These are phyloP conservation scores for Temnothorax ravouxi DNA, from an alignment of 2,888 invertebrate genomes.

Conservation along the genomic window DNA sequence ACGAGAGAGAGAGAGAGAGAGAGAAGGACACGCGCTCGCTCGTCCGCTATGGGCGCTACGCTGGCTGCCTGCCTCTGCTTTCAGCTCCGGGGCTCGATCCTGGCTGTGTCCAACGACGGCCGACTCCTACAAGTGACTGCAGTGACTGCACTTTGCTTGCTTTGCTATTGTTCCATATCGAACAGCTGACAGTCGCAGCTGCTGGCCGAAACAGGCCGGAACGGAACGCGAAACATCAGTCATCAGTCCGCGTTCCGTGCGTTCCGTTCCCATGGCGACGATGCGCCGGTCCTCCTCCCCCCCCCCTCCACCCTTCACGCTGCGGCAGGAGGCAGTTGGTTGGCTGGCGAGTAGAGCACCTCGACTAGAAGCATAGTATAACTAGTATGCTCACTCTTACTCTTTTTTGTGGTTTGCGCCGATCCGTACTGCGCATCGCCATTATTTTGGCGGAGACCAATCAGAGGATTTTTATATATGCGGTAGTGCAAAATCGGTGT, in stretches of 20 bases:
- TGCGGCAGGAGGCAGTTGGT: background rate
- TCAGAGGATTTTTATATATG: too few relatives aligned
- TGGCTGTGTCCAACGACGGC: constrained; percentile 54
- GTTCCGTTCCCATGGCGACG: constrained; percentile 72
- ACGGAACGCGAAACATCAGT: constrained; percentile 74
- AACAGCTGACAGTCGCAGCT: constrained; percentile 78
- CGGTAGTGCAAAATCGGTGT: too few relatives aligned
- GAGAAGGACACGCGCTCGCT: background rate
- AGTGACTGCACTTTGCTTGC: constrained; percentile 66
- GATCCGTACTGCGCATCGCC: too few relatives aligned
- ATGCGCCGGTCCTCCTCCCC: constrained; percentile 16
- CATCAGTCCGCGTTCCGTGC: constrained; percentile 68
- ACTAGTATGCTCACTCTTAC: too few relatives aligned
- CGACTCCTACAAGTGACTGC: constrained; percentile 75
- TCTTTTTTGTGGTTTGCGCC: too few relatives aligned
- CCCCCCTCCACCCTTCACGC: accelerated
- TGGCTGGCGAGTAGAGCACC: background rate
- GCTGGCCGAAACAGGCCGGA: constrained; percentile 70
- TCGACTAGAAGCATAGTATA: too few relatives aligned
- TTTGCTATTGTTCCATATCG: constrained; percentile 75
- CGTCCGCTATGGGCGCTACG: too few relatives aligned
- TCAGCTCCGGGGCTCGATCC: background rate
- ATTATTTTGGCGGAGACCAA: too few relatives aligned
- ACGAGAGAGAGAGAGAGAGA: constrained; percentile 18
- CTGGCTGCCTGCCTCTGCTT: background rate